Percentiles rank a stretch among this genome's conserved stretches.
These are phyloP conservation scores for Dipodomys spectabilis DNA, from an alignment of 2,113 vertebrate genomes.

Conservation along the genomic window DNA sequence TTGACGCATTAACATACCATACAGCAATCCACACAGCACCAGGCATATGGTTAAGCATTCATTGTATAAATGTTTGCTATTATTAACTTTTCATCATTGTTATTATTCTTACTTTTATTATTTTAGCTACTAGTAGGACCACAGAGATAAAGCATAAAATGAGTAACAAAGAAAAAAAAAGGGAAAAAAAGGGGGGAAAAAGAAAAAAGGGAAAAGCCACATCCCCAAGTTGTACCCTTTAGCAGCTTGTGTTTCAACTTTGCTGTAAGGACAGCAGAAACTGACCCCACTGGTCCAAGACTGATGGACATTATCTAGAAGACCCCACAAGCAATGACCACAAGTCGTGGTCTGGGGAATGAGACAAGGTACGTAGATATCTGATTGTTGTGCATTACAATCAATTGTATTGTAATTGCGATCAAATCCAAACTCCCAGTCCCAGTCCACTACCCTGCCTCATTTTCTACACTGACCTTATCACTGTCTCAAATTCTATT, in stretches of 20 bases:
- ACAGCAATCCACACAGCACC: slow-evolving; percentile 37
- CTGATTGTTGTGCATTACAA: background rate
- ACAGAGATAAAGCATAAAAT: background rate
- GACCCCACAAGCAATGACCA: background rate
- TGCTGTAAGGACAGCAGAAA: background rate
- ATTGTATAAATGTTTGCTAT: slow-evolving; percentile 36
- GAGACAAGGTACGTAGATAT: background rate
- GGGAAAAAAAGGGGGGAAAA: no score
- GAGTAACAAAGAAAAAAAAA: background rate
- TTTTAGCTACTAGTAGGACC: slow-evolving; percentile 32
- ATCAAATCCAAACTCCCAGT: background rate
- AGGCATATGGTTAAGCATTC: slow-evolving; percentile 2
- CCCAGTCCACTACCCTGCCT: background rate
- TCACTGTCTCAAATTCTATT: background rate
- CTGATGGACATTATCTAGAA: background rate
- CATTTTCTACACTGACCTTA: background rate
- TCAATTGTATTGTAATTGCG: background rate
- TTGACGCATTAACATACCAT: slow-evolving; percentile 56
- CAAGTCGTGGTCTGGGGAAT: background rate
- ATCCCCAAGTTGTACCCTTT: background rate
- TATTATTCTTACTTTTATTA: slow-evolving; percentile 40
- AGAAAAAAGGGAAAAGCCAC: background rate
- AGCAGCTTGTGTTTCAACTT: background rate
- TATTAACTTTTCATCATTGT: background rate
- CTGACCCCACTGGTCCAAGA: background rate